Evolutionary conservation across 2,113 vertebrate species (phyloP).

Genomic region (Anguilla rostrata): DNA sequence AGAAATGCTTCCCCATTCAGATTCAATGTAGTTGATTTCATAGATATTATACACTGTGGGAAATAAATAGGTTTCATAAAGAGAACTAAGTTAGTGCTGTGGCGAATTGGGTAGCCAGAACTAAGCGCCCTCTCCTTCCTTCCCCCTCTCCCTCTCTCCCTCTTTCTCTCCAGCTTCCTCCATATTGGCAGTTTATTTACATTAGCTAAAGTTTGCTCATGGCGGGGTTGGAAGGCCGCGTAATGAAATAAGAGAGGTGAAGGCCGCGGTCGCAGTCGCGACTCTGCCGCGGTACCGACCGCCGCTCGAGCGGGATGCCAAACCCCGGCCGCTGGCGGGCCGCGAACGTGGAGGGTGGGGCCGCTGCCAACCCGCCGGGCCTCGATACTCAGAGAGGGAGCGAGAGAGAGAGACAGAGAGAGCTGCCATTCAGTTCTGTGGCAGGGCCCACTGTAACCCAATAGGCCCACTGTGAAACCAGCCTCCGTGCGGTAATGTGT

Average conservation of each 20-base stretch:
- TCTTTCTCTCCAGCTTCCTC: not conserved
- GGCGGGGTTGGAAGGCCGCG: too few relatives aligned
- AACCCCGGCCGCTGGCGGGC: too few relatives aligned
- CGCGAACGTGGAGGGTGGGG: not conserved
- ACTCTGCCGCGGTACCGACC: not conserved
- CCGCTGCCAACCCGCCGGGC: slow-evolving; percentile 1
- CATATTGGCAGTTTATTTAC: not conserved
- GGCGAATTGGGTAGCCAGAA: too few relatives aligned
- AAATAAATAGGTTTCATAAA: not conserved
- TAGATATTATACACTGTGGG: too few relatives aligned
- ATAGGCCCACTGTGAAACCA: slow-evolving; percentile 49
- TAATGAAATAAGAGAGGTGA: not conserved
- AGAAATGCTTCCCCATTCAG: not conserved
- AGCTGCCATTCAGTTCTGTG: not conserved
- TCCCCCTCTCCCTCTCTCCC: too few relatives aligned
- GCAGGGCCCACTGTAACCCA: slow-evolving; percentile 35
- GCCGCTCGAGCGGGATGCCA: not conserved
- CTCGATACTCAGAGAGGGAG: not conserved
- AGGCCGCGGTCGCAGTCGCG: too few relatives aligned
- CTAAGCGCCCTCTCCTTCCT: too few relatives aligned
- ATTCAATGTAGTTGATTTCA: not conserved
- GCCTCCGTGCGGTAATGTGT: slow-evolving; percentile 42
- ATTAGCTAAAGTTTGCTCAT: not conserved
- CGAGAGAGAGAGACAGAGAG: not conserved
- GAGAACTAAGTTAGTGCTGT: not conserved